Base-by-base conservation (phyloP, 1,140 invertebrate genomes). In the Cherax quadricarinatus region DNA sequence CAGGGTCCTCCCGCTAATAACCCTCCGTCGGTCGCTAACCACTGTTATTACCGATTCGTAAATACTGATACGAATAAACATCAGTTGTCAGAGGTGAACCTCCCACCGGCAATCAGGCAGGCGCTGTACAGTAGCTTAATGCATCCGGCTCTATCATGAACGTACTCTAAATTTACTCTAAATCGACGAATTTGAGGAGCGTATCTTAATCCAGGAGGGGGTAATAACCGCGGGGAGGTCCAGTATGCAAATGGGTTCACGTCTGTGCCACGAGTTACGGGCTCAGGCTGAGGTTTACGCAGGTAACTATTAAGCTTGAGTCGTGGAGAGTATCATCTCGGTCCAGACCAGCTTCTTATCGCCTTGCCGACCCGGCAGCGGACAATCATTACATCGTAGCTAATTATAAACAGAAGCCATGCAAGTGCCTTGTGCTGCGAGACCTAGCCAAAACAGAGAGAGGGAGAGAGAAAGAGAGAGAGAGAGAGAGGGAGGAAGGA, bases 41-140 rank as follows among this genome's bases (percentile, higher is more conserved):
- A 91, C 87, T 78, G 62, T 91, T 87, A 91, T 91, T 91, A 91
- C 75, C 24, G 90, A 91, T 86, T 70, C 90, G 90, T 91, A 91
- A 91, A 91, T 91, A 91, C 83, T 79, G 82, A 81, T 91, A 75
- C 60, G 53, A 86, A 87, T 91, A 91, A 82, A 86, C 60, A 62
- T 81, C 49, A 49, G 21, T 75, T 75, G 90, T 81, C 90, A 70
- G 73, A n/a, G 30, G 51, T 66, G 51, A 53, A 30, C 60, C 73
- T 91, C 75, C 75, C 78, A 86, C 84, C 84, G 57, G 82, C 60
- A 87, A 91, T 91, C 73, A 87, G 78, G 49, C 48, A 75, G 87
- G 57, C 78, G 49, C 51, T 86, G 82, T 86, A 86, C 89, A 86
- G 90, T 91, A 91, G 90, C 90, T 81, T 49, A 62, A 66, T 66